Percentiles rank a stretch among this genome's conserved stretches.
These are phyloP conservation scores for Colletes latitarsis DNA, from an alignment of 1,140 invertebrate genomes.

Conservation along the genomic window DNA sequence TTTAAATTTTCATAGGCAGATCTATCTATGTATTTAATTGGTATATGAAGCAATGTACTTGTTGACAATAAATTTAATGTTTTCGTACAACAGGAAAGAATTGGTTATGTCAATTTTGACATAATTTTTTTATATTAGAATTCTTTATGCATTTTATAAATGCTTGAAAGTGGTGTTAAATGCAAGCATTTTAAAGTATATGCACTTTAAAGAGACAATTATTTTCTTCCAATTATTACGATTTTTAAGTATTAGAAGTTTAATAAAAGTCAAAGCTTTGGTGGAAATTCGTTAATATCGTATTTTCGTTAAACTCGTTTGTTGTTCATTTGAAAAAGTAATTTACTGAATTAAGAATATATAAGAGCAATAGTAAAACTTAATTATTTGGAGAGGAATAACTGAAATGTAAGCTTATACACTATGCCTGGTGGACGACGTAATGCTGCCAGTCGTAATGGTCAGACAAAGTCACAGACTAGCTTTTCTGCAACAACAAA, in stretches of 20 bases:
- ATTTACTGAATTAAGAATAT: neutral
- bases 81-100: too few relatives aligned
- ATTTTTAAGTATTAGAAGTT: too few relatives aligned
- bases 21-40: too few relatives aligned
- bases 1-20: too few relatives aligned
- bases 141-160: neutral
- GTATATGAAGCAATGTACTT: too few relatives aligned
- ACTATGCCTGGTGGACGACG: constrained; percentile 75
- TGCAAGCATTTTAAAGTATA: neutral
- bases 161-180: neutral
- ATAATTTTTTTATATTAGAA: neutral
- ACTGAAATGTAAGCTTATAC: constrained; percentile 22
- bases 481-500: constrained; percentile 46
- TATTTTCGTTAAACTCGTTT: too few relatives aligned
- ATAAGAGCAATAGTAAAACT: neutral
- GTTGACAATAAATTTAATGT: too few relatives aligned
- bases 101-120: neutral
- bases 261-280: too few relatives aligned
- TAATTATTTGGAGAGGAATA: neutral
- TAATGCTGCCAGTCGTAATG: constrained; percentile 71
- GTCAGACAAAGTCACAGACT: constrained; percentile 62
- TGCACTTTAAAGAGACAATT: too few relatives aligned
- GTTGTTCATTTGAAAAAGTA: too few relatives aligned
- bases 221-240: too few relatives aligned
- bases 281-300: too few relatives aligned